Evolutionary conservation across 2,888 invertebrate genomes (phyloP).

Genomic region (Catocala fraxini): DNA sequence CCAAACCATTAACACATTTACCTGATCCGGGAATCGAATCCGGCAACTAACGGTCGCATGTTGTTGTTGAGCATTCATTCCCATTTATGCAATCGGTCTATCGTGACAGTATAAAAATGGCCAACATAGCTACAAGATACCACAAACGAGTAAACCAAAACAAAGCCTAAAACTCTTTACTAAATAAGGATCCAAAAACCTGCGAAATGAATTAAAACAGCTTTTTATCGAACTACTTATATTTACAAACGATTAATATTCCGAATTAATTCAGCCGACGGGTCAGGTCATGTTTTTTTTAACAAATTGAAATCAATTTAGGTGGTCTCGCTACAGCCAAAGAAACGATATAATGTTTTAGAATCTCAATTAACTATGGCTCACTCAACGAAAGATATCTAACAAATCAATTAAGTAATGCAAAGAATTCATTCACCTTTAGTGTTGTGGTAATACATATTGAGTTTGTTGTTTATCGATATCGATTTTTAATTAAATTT

Average conservation of each 20-base stretch:
- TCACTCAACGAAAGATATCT: conserved; percentile 82
- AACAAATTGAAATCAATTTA: conserved; percentile 58
- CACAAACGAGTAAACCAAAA: background rate
- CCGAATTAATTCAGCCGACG: conserved; percentile 40
- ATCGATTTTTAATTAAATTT: conserved; percentile 36
- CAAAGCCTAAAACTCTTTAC: background rate
- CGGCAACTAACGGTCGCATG: too few species aligned
- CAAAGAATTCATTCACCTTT: conserved; percentile 85
- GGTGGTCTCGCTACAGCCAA: conserved; percentile 64
- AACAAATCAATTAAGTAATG: conserved; percentile 86
- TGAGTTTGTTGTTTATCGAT: conserved; percentile 35
- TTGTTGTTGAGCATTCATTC: too few species aligned
- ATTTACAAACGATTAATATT: conserved; percentile 42
- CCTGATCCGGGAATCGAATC: too few species aligned
- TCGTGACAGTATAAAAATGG: too few species aligned
- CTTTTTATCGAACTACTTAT: conserved; percentile 27
- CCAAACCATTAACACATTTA: too few species aligned
- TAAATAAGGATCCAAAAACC: background rate
- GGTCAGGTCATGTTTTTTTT: conserved; percentile 54
- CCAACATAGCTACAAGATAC: background rate
- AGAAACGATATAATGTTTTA: conserved; percentile 69
- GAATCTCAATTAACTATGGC: conserved; percentile 79
- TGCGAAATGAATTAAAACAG: conserved; percentile 11
- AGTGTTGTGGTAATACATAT: conserved; percentile 58
- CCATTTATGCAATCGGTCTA: too few species aligned